Evolutionary conservation across 2,888 invertebrate genomes (phyloP).

Genomic region (Antheraea assamensis): DNA sequence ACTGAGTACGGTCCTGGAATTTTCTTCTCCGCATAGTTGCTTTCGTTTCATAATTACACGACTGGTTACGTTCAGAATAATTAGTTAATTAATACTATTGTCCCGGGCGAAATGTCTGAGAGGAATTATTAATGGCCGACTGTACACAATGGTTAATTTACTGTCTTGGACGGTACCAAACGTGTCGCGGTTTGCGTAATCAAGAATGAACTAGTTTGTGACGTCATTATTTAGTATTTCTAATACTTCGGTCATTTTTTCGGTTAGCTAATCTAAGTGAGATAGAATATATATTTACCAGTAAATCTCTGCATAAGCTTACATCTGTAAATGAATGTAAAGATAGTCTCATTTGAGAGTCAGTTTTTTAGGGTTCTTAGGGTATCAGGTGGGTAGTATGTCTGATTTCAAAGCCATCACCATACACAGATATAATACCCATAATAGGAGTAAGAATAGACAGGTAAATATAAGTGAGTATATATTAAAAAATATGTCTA

Average conservation of each 20-base stretch:
- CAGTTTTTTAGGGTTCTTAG: too few relatives aligned
- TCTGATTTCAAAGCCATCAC: too few relatives aligned
- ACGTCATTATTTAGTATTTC: neutral
- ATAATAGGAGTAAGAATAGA: too few relatives aligned
- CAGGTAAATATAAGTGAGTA: too few relatives aligned
- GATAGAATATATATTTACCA: too few relatives aligned
- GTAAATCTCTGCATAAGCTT: too few relatives aligned
- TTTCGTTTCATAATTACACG: conserved; percentile 28
- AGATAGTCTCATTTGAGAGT: too few relatives aligned
- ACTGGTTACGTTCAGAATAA: conserved; percentile 32
- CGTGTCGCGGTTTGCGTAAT: conserved; percentile 1
- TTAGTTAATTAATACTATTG: conserved; percentile 33
- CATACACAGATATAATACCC: too few relatives aligned
- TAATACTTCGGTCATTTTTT: too few relatives aligned
- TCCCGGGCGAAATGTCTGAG: conserved; percentile 8
- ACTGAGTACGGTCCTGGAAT: neutral
- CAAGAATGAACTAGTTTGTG: neutral
- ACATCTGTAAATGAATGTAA: too few relatives aligned
- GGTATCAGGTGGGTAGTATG: too few relatives aligned
- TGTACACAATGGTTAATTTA: conserved; percentile 21
- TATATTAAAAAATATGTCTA: too few relatives aligned
- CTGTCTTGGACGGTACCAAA: neutral
- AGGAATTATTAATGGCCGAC: conserved; percentile 14
- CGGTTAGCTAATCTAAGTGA: neutral
- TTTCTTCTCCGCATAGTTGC: conserved; percentile 17